Percentiles rank a stretch among this genome's conserved stretches.
phyloP scores from a whole-genome alignment of 2,888 invertebrate genomes.

The Drosophila limbata region DNA sequence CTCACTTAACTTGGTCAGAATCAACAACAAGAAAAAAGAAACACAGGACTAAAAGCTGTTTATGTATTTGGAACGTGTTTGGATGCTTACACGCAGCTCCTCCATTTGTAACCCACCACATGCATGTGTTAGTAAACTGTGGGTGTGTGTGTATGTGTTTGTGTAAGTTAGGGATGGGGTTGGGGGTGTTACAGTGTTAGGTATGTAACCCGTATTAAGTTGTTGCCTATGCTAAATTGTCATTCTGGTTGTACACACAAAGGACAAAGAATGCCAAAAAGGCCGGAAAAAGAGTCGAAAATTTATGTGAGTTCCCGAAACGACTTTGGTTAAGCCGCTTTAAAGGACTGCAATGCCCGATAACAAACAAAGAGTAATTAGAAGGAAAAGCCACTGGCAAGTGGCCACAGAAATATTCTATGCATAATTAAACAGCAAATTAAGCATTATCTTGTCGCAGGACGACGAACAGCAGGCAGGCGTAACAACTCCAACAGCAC shows the following conservation, averaged over 20 bases:
- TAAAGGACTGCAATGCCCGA: slow-evolving; percentile 41
- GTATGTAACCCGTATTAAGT: slow-evolving; percentile 66
- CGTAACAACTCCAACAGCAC: slow-evolving; percentile 5
- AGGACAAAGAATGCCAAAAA: slow-evolving; percentile 21
- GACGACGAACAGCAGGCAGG: slow-evolving; percentile 8
- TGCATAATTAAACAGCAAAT: slow-evolving; percentile 76
- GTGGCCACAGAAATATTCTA: slow-evolving; percentile 48
- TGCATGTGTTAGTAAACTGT: slow-evolving; percentile 27
- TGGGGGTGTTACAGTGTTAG: slow-evolving; percentile 28
- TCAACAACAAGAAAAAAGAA: slow-evolving; percentile 32
- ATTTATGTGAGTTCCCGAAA: slow-evolving; percentile 45
- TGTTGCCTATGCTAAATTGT: slow-evolving; percentile 65
- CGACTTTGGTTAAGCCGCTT: slow-evolving; percentile 61
- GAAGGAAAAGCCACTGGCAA: slow-evolving; percentile 25
- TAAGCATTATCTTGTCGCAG: slow-evolving; percentile 65
- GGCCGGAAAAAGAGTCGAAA: slow-evolving; percentile 10
- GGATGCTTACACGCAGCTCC: slow-evolving; percentile 59
- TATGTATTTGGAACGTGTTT: slow-evolving; percentile 73
- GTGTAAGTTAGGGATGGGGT: slow-evolving; percentile 7
- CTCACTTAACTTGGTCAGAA: slow-evolving; percentile 54
- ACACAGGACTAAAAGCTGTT: slow-evolving; percentile 64
- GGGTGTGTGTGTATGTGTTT: slow-evolving; percentile 7
- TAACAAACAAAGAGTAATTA: slow-evolving; percentile 70
- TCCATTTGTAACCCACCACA: slow-evolving; percentile 57
- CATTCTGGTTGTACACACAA: slow-evolving; percentile 34